Conservation (phyloP, 2,888 invertebrate genomes). For the Diogma glabrata region DNA sequence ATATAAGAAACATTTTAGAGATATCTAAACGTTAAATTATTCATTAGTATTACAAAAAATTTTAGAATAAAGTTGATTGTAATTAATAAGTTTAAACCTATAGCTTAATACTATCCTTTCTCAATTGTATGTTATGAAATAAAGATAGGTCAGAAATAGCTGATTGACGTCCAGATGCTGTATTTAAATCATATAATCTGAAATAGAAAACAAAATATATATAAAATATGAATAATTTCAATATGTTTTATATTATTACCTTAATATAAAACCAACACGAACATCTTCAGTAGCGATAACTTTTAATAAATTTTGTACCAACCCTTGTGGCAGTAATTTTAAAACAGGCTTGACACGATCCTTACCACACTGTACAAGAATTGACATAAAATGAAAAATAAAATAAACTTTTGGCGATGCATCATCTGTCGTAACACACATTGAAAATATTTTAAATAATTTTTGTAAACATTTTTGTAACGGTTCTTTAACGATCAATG, state of each 20-base stretch:
- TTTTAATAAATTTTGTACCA: conserved; percentile 71
- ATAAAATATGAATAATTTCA: conserved; percentile 1
- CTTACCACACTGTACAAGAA: conserved; percentile 64
- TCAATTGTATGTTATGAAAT: conserved; percentile 64
- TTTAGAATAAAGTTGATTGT: conserved; percentile 6
- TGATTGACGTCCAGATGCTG: conserved; percentile 63
- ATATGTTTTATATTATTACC: conserved; percentile 18
- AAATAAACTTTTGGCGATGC: conserved; percentile 75
- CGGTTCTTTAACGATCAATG: conserved; percentile 45
- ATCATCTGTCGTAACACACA: conserved; percentile 50
- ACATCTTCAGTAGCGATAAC: conserved; percentile 36
- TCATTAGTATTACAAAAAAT: conserved; percentile 1
- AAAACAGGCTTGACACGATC: conserved; percentile 58
- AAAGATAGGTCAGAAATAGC: conserved; percentile 82
- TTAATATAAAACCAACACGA: conserved; percentile 32
- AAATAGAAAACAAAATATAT: conserved; percentile 18
- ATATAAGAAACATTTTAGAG: no score
- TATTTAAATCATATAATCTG: conserved; percentile 59
- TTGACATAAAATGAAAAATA: conserved; percentile 63
- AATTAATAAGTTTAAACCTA: conserved; percentile 19
- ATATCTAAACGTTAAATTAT: conserved; percentile 8
- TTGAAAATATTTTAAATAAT: conserved; percentile 59
- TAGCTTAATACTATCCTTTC: conserved; percentile 31
- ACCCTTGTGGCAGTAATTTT: conserved; percentile 60
- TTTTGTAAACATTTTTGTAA: conserved; percentile 52